These are phyloP conservation scores for Drosophila baimaii DNA, from an alignment of 1,140 invertebrate genomes.

Conservation along the genomic window DNA sequence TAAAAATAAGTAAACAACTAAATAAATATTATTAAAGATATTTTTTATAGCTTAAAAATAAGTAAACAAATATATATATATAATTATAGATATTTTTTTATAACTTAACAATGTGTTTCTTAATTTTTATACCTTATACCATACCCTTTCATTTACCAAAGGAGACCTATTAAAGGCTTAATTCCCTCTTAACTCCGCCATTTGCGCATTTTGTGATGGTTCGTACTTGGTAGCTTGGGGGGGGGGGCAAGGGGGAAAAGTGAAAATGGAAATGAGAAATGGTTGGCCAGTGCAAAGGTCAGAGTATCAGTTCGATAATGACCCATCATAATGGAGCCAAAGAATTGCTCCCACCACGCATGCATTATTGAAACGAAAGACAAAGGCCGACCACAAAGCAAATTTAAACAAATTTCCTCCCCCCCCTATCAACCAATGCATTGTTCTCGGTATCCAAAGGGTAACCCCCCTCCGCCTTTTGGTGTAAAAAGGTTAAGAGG, in stretches of 20 bases:
- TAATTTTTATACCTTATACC: no score
- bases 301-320: constrained; percentile 53
- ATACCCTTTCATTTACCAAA: no score
- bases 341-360: constrained; percentile 15
- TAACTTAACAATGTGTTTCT: no score
- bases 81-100: no score
- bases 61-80: no score
- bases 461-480: no score
- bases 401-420: constrained; percentile 56
- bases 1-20: no score
- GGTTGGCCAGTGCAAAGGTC: constrained; percentile 25
- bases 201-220: not conserved
- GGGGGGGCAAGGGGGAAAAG: not conserved
- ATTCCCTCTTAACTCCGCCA: not conserved
- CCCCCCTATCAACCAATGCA: constrained; percentile 32
- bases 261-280: constrained; percentile 2
- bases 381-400: constrained; percentile 48
- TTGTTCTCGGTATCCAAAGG: constrained; percentile 15
- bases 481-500: no score
- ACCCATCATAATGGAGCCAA: constrained; percentile 44
- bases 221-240: not conserved
- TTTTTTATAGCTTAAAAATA: no score
- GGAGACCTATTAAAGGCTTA: not conserved
- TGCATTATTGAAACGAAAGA: constrained; percentile 49
- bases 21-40: no score